Evolutionary conservation across 2,888 invertebrate species (phyloP), one percentile per base, ranked within the genome.

Genomic region (Acanthosepion esculentum): DNA sequence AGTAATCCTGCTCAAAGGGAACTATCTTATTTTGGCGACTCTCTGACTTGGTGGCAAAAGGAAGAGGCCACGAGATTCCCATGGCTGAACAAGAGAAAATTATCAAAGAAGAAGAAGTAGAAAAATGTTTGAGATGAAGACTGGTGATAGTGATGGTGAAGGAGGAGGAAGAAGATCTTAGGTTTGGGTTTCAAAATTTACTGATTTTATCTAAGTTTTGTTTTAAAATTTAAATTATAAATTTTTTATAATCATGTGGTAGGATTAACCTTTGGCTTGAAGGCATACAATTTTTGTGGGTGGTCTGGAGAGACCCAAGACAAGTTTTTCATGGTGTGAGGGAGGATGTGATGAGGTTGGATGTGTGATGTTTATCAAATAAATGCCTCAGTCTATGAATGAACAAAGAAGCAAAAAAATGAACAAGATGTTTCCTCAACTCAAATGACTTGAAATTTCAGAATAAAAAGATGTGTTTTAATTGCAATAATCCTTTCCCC

Each of bases 1-100:
- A n/a, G n/a, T 78, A n/a, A n/a, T 78, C 78, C 78, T n/a, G 78
- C n/a, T 78, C n/a, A 78, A 78, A 78, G 78, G 78, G 78, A n/a
- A 78, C n/a, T 78, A n/a, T 78, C 78, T 78, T n/a, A 78, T 78
- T 33, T 15, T 78, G n/a, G n/a, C 78, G 78, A 78, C 78, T n/a
- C n/a, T n/a, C 78, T 78, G 78, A 78, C 78, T 78, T n/a, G 78
- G 78, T 78, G n/a, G n/a, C n/a, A 78, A 78, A 78, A 1, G n/a
- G 78, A 78, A 78, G 78, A 78, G 23, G n/a, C 15, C 78, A 15
- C 78, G 12, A 15, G 78, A n/a, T 12, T n/a, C 78, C 78, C 78
- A n/a, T 33, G 8, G 78, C n/a, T 78, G n/a, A 78, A 78, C n/a
- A 78, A n/a, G 18, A 78, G 78, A 78, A 33, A 78, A 78, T 78